Evolutionary conservation across 2,797 vertebrate genomes (phyloP), one percentile per base, ranked within the genome.

Genomic region (Cyclura pinguis): DNA sequence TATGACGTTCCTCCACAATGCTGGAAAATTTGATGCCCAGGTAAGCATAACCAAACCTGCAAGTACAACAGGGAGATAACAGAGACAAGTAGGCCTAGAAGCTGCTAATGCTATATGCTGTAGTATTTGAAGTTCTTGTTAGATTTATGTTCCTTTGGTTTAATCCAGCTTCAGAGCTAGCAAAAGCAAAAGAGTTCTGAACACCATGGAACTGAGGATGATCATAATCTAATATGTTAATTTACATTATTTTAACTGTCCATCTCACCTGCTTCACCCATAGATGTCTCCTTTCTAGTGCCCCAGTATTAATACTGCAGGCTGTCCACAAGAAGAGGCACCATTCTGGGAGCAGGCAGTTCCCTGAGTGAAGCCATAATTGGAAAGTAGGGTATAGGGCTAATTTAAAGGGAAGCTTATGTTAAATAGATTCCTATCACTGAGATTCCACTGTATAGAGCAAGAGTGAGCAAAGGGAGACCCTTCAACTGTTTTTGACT

Each of bases 1-100:
- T 97, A 98, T 99, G 98, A 99, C 98, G 22, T 99, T 99, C 97
- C 98, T 99, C 92, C 99, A 99, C 98, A 99, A 99, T 93, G 99
- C 99, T 96, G 99, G 99, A 97, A 99, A 99, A 98, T 99, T 99
- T 87, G 99, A 99, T 97, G 98, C 99, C 96, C 99, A 99, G 99
- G 99, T 99, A 99, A 97, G 93, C 0, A 67, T 85, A 84, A 77
- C 32, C 22, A 47, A 47, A n/a, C 38, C 0, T 69, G 80, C 62
- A 42, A 2, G 14, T 80, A 24, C 52, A 84, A 1, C 5, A 57
- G 50, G 57, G 76, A 32, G 38, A 59, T 47, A 20, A 20, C 69
- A 57, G 35, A 16, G 0, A 80, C 35, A 22, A 10, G 2, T 52
- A 73, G 27, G 20, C 20, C n/a, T 64, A 55, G 38, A 83, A 57